These are phyloP conservation scores for Ceratina japonica DNA, from an alignment of 1,140 invertebrate species.

Conservation along the genomic window DNA sequence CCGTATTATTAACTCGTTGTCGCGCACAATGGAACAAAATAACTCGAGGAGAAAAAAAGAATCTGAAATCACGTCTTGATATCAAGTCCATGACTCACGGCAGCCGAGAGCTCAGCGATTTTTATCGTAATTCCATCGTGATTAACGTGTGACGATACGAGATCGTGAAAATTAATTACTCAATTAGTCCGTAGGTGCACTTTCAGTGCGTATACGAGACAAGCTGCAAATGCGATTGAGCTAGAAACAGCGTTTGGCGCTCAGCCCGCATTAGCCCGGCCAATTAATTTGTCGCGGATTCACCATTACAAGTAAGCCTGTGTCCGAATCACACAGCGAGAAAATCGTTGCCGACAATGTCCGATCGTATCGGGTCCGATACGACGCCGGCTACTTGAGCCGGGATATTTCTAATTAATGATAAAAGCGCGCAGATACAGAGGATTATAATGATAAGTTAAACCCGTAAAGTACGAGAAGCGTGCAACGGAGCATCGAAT, in stretches of 20 bases:
- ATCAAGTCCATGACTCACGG: not conserved
- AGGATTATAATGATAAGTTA: conserved; percentile 13
- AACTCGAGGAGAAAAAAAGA: too few relatives aligned
- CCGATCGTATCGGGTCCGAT: not conserved
- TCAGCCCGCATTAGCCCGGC: conserved; percentile 57
- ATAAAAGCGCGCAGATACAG: not conserved
- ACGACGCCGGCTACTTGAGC: not conserved
- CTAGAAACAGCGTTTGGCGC: conserved; percentile 64
- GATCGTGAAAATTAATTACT: conserved; percentile 47
- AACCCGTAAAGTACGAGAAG: not conserved
- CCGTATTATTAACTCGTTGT: not conserved
- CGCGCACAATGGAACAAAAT: not conserved
- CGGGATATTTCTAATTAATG: conserved; percentile 26
- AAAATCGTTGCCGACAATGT: not conserved
- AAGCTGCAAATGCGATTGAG: conserved; percentile 67
- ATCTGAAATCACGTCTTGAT: too few relatives aligned
- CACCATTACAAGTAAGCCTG: conserved; percentile 46
- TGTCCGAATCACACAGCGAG: not conserved
- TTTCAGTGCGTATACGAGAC: conserved; percentile 35
- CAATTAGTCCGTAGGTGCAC: conserved; percentile 37
- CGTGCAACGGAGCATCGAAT: not conserved
- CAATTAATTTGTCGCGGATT: conserved; percentile 63
- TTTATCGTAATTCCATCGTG: conserved; percentile 14
- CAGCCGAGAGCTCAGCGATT: too few relatives aligned
- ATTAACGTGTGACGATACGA: conserved; percentile 16